These are phyloP conservation scores for Sipha maydis DNA, from an alignment of 2,888 invertebrate genomes.

Conservation along the genomic window DNA sequence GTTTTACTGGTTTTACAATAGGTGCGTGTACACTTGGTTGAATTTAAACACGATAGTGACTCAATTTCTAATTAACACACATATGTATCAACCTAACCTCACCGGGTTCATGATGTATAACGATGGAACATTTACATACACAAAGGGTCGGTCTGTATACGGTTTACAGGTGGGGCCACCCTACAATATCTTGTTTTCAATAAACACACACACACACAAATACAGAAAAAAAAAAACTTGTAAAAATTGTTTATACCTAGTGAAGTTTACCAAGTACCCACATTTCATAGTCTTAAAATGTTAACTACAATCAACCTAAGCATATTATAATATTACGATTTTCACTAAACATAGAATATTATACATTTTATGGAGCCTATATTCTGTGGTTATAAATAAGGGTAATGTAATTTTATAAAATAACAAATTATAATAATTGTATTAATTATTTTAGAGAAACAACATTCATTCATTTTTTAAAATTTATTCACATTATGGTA, in stretches of 20 bases:
- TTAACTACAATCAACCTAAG: too few species aligned
- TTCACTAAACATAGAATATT: not conserved
- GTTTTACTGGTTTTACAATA: not conserved
- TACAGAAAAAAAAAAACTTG: not conserved
- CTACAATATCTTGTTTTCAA: not conserved
- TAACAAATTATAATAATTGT: too few species aligned
- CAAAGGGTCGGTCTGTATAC: not conserved
- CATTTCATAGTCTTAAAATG: too few species aligned
- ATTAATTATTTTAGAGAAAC: too few species aligned
- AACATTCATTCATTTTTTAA: too few species aligned
- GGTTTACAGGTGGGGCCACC: not conserved
- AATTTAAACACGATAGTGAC: not conserved
- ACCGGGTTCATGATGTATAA: not conserved
- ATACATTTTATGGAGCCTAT: not conserved
- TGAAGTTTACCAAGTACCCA: too few species aligned
- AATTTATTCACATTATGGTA: too few species aligned
- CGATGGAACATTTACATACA: not conserved
- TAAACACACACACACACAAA: not conserved
- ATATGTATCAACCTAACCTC: not conserved
- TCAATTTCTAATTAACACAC: conserved; percentile 2
- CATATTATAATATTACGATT: too few species aligned
- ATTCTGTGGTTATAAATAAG: not conserved
- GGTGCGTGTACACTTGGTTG: not conserved
- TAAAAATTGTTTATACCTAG: not conserved
- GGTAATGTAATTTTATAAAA: not conserved